phyloP scores from a whole-genome alignment of 2,797 vertebrate genomes.

The Simalia tracyae region DNA sequence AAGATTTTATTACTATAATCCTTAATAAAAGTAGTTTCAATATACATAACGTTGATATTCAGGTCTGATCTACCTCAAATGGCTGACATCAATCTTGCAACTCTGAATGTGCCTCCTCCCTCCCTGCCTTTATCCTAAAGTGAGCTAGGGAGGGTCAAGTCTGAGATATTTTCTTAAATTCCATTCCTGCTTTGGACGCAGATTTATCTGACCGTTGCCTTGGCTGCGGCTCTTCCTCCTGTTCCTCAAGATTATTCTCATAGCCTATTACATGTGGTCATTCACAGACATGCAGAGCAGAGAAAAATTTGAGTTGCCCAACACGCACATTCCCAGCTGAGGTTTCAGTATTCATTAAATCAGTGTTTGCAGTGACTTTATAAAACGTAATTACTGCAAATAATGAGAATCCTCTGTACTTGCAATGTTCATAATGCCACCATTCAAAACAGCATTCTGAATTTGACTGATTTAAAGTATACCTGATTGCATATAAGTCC shows the following conservation, averaged over 20 bases:
- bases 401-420: not conserved
- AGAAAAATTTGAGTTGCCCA: not conserved
- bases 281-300: not conserved
- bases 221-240: not conserved
- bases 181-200: not conserved
- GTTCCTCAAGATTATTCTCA: not conserved
- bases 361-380: not conserved
- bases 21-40: not conserved
- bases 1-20: not conserved
- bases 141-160: not conserved
- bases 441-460: not conserved
- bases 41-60: not conserved
- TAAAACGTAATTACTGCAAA: not conserved
- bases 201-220: not conserved
- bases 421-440: not conserved
- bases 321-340: not conserved
- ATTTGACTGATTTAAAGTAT: conserved; percentile 9
- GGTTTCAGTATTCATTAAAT: not conserved
- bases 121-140: not conserved
- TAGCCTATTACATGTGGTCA: not conserved
- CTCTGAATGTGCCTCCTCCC: not conserved
- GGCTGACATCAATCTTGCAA: not conserved
- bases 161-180: not conserved
- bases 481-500: conserved; percentile 77
- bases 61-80: not conserved